Conservation (phyloP, 2,888 invertebrate species). For the Artemia sinica region DNA sequence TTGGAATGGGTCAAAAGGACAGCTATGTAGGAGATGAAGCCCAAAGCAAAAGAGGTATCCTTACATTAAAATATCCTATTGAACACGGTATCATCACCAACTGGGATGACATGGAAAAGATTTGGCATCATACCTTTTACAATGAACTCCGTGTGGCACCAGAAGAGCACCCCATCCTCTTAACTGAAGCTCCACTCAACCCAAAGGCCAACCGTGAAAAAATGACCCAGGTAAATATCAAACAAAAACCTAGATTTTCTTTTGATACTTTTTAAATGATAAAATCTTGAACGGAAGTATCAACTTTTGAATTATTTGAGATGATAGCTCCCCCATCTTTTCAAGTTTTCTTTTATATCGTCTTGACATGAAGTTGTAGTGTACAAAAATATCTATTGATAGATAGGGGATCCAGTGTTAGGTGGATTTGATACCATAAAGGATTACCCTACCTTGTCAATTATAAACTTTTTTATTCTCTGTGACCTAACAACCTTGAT, state of each 20-base stretch:
- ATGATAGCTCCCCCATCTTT: neutral
- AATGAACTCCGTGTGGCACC: conserved; percentile 89
- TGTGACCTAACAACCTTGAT: too few species aligned
- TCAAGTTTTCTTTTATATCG: too few species aligned
- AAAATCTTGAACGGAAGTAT: neutral
- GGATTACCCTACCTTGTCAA: too few species aligned
- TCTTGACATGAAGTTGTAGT: too few species aligned
- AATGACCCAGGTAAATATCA: conserved; percentile 48
- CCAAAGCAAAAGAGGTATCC: conserved; percentile 87
- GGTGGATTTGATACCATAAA: too few species aligned
- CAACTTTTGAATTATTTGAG: neutral
- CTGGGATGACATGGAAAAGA: conserved; percentile 98
- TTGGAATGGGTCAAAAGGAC: conserved; percentile 94
- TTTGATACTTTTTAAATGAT: neutral
- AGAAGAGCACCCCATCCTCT: conserved; percentile 78
- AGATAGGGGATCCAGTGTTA: too few species aligned
- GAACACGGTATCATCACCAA: conserved; percentile 94
- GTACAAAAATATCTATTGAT: too few species aligned
- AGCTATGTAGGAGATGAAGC: conserved; percentile 91
- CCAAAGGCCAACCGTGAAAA: conserved; percentile 89
- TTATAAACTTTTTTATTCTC: too few species aligned
- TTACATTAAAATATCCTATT: conserved; percentile 86
- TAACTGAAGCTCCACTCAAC: conserved; percentile 82
- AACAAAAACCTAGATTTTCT: neutral
- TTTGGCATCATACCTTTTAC: conserved; percentile 98